Evolutionary conservation across 1,140 invertebrate species (phyloP), one percentile per base, ranked within the genome.

Genomic region (Drosophila takahashii): DNA sequence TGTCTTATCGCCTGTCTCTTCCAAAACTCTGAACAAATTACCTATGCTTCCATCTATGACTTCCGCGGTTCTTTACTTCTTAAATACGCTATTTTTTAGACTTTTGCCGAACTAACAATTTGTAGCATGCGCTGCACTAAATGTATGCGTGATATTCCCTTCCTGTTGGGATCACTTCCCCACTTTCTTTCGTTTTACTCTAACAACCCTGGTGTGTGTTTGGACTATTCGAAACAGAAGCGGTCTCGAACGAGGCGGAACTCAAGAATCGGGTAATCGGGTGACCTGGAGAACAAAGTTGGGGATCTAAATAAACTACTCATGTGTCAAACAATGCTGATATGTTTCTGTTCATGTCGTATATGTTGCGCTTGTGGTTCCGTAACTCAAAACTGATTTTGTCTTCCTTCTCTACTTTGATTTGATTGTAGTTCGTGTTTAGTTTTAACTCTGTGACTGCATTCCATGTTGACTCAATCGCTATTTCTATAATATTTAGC

Each of bases 301-400:
- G 47, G 16, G 48, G n/a, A 53, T 65, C 48, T 48, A 62, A 76
- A 56, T 72, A 22, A 85, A 69, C 81, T 77, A 67, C 51, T 62
- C 74, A 48, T 69, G 53, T 79, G 85, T 77, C 72, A 84, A 87
- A 89, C 65, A 50, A 80, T 89, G 60, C 65, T 87, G 84, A 87
- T 87, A 87, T 87, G 84, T 87, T 87, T 80, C 67, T 87, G 85
- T 87, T 79, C 65, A 75, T 89, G 79, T 72, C 64, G 34, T 67
- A 54, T 76, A 59, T 67, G 41, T 77, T 59, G 74, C 74, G 54
- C 64, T 57, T 64, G 60, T 65, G 50, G 52, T 65, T 71, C 16
- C 5, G 16, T 42, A 70, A 71, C 69, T 57, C 51, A 57, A 71
- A 71, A 57, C 50, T 70, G 27, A 32, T 32, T 54, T 27, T 36